Conservation (phyloP, 2,113 vertebrate species). For the Rhipidura dahli region DNA sequence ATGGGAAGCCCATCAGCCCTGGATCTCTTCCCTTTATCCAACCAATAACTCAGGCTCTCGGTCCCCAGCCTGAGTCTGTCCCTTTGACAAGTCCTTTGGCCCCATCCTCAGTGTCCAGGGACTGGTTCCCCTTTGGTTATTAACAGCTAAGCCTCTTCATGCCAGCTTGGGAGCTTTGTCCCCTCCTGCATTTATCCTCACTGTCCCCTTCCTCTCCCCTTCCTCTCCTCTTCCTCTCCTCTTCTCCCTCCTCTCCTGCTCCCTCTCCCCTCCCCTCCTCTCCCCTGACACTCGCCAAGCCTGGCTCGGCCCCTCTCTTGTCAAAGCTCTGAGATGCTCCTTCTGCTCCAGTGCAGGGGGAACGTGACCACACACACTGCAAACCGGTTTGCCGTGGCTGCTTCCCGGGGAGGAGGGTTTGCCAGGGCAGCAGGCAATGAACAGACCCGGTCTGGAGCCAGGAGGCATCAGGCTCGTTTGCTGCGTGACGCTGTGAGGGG, state of each 20-base stretch:
- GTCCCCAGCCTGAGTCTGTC: not conserved
- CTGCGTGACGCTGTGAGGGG: rapidly evolving
- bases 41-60: not conserved
- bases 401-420: not conserved
- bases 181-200: not conserved
- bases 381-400: not conserved
- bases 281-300: rapidly evolving
- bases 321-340: not conserved
- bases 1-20: not conserved
- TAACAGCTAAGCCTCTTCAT: not conserved
- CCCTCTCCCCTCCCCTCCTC: not conserved
- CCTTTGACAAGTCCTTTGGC: not conserved
- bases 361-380: not conserved
- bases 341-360: not conserved
- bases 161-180: not conserved
- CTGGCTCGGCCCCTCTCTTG: not conserved
- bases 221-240: not conserved
- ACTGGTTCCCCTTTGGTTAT: not conserved
- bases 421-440: not conserved
- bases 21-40: not conserved
- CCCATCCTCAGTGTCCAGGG: not conserved
- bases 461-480: not conserved
- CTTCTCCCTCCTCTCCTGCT: rapidly evolving
- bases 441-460: not conserved
- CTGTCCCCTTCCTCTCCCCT: not conserved